Evolutionary conservation across 1,140 invertebrate species (phyloP), one percentile per base, ranked within the genome.

Genomic region (Drosophila sturtevanti): DNA sequence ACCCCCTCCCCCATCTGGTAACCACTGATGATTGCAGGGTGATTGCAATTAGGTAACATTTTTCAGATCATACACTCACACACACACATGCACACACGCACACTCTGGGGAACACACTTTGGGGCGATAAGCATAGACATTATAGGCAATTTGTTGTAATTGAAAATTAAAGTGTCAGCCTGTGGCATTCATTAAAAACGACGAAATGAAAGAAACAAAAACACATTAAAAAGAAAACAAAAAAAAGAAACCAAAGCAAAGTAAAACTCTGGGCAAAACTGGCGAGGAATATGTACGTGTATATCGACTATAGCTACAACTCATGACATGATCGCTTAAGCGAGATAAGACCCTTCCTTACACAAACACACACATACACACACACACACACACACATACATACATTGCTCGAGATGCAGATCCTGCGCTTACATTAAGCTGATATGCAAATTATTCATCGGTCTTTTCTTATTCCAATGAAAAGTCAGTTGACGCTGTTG

Each of bases 131-230:
- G 84, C 77, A 89, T 89, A 89, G 84, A 89, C 85, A 89, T 89
- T 89, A 89, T 89, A 80, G 84, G 84, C 84, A 89, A 89, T 89
- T 89, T 89, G 84, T 89, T 89, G 84, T 89, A 89, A 89, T 89
- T 89, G 84, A 89, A 89, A 89, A 89, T 89, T 89, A 89, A 89
- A 89, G 84, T 89, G 84, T 89, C 85, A 89, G 84, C 84, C 84
- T 89, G 80, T 84, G 84, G 84, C 84, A 72, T 80, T 79, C 74
- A 79, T 79, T 79, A 77, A 77, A 79, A 74, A 63, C 75, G 73
- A 71, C 60, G 77, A 70, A 79, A 37, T 21, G 37, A 11, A 56
- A 63, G 37, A 35, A 59, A 18, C 10, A 22, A 31, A 31, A 31
- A 31, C 27, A 27, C 21, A 51, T 22, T 11, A 22, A 38, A 3